Evolutionary conservation across 2,113 vertebrate species (phyloP).

Genomic region (Eurypyga helias): DNA sequence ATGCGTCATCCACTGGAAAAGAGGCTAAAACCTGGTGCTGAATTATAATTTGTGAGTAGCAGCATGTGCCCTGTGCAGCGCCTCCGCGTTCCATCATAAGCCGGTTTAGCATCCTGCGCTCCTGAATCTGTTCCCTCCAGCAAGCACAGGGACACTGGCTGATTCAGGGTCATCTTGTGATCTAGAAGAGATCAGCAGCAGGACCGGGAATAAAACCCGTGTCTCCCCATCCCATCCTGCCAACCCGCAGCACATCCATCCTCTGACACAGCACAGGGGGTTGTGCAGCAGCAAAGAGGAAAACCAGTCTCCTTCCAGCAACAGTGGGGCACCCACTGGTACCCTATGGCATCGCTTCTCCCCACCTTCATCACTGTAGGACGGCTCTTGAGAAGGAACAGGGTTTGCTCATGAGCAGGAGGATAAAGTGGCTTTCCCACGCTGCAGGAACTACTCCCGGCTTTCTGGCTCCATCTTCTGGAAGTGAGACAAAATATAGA

Average conservation of each 20-base stretch:
- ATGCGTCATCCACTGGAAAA: background rate
- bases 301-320: background rate
- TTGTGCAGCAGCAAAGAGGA: background rate
- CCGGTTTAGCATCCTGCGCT: rapidly evolving
- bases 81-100: background rate
- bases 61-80: rapidly evolving
- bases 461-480: slow-evolving; percentile 73
- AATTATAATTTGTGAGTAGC: background rate
- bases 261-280: background rate
- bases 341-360: background rate
- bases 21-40: background rate
- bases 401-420: background rate
- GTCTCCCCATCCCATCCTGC: background rate
- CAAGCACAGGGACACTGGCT: background rate
- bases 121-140: background rate
- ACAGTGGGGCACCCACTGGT: background rate
- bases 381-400: background rate
- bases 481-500: background rate
- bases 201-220: background rate
- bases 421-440: background rate
- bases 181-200: background rate
- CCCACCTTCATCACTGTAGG: background rate
- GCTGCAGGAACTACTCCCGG: background rate
- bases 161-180: background rate
- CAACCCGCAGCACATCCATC: background rate